Base-by-base conservation (phyloP, 2,888 invertebrate species). In the Octonoba sinensis region DNA sequence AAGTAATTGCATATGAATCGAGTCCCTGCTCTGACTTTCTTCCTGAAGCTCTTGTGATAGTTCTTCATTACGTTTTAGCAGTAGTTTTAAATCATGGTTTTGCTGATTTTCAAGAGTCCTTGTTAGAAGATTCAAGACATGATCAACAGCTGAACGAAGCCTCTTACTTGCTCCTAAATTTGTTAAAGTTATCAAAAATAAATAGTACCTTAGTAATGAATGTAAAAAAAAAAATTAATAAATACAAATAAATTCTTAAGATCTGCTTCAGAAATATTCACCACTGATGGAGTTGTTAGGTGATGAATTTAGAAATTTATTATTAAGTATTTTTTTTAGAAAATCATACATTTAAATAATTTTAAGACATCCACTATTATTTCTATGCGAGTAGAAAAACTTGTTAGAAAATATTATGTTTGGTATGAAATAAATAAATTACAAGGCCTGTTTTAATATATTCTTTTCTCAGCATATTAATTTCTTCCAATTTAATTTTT, bases 1-100 rank as follows among this genome's bases (percentile, higher is more conserved):
- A 82, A 88, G 86, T 6, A 89, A 85, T 79, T 88, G 88, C 64
- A 87, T 82, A 2, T 87, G 87, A 18, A 89, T 86, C 78, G 86
- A 87, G 67, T 88, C 88, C 82, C 87, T 88, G 13, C 87, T 86
- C 18, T 87, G 85, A 15, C 86, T 86, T 84, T 88, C 81, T 86
- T 87, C 77, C 86, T 84, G 85, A 18, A 86, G 71, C 27, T 85
- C 85, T 4, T 71, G 24, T 12, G 76, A 62, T 11, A 86, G 75
- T 47, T 85, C 85, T 27, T 86, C 85, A 60, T 84, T 84, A 36
- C 83, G 76, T 56, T 78, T 79, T 18, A 75, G 15, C 46, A 86
- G 51, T 20, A 73, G 46, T 18, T 76, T 82, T 11, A 83, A 71
- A 65, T 85, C 84, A 22, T 83, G 82, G 49, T 73, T 84, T 24